A percentile compares a stretch with the other conserved stretches of the same genome.
Conservation (phyloP, 2,797 vertebrate species). For the Characodon lateralis region DNA sequence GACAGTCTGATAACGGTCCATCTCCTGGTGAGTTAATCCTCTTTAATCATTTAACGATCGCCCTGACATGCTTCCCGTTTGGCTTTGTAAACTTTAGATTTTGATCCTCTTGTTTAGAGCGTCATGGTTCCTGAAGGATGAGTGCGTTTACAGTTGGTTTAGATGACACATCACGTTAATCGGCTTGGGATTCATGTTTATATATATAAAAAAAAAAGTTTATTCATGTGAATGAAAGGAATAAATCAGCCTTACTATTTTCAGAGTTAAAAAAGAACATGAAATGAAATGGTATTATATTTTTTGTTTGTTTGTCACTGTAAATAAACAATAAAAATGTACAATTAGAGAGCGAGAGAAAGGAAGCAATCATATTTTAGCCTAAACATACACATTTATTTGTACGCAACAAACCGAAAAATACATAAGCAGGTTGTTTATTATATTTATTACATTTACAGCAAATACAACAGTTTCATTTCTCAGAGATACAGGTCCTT, state of each 20-base stretch:
- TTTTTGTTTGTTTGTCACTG: neutral
- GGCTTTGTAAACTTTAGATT: neutral
- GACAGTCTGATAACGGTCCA: neutral
- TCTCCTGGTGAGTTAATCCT: slow-evolving; percentile 37
- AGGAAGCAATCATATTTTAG: too few relatives aligned
- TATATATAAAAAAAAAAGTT: neutral
- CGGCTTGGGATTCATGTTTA: neutral
- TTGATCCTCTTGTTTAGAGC: slow-evolving; percentile 9
- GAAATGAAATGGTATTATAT: neutral
- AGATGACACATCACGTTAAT: neutral
- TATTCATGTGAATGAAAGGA: neutral
- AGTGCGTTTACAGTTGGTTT: neutral
- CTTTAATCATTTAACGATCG: slow-evolving; percentile 17
- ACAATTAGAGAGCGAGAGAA: neutral
- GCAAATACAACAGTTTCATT: neutral
- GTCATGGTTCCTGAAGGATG: neutral
- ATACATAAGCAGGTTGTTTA: neutral
- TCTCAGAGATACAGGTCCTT: neutral
- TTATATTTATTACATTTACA: neutral
- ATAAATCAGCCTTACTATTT: neutral
- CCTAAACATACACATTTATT: neutral
- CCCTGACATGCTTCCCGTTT: slow-evolving; percentile 38
- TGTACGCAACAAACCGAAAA: neutral
- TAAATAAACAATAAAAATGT: neutral
- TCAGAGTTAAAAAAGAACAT: neutral